Base-by-base conservation (phyloP, 2,888 invertebrate species). In the Ellobium chinense region DNA sequence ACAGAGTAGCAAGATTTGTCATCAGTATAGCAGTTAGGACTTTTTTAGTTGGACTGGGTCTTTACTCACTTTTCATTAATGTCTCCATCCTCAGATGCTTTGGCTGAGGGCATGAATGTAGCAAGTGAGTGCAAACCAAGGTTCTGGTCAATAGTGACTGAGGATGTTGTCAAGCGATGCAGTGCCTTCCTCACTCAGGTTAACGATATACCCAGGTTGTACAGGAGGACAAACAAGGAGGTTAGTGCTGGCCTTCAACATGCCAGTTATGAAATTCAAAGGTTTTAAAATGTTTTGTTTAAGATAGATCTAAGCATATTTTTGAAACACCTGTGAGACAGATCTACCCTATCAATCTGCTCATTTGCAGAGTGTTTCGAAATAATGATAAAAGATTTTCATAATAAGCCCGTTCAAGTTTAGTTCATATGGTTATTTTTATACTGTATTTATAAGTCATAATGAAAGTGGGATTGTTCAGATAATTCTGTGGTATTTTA, bases 181-280 rank as follows among this genome's bases (percentile, higher is more conserved):
- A 84, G 87, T 36, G 85, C 86, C 34, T 89, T 89, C 74, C 87
- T 94, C 14, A 92, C 91, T 82, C 90, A 91, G 77, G 97, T 99
- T 4, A 96, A 95, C 87, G 98, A 99, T 92, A 97, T 99, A 93
- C 99, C 99, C 1, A 94, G 98, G 83, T 94, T 98, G 78, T 99
- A 97, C 92, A 94, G 98, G 77, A 96, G 97, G 92, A 98, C 98
- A 0, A 98, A 98, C 92, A 95, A 97, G 84, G 97, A 96, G 86
- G 93, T 93, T 82, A 82, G 87, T 77, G 12, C 21, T 0, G 46
- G 9, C 46, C 18, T 46, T 46, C 18, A 9, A 12, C 18, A 46
- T 46, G 9, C 7, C 46, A 46, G 9, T 9, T 46, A 46, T 46
- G 46, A 46, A 18, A 9, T 60, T 60, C 12, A 60, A 7, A 27